Percentiles rank a stretch among this genome's conserved stretches.
Evolutionary conservation across 2,797 vertebrate genomes (phyloP).

Genomic region (Thaleichthys pacificus): DNA sequence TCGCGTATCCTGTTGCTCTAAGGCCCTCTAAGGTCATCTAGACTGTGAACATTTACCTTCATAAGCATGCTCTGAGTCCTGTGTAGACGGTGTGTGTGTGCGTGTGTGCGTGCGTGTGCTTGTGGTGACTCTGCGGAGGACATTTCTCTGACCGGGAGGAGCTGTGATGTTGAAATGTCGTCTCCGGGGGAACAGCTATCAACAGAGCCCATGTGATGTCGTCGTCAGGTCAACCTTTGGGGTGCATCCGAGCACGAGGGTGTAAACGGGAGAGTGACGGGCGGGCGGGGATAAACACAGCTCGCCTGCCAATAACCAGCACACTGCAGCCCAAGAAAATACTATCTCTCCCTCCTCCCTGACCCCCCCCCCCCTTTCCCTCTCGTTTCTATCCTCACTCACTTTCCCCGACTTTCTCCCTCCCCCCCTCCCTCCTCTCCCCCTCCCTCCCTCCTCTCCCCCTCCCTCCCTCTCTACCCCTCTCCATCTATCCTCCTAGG

Average conservation of each 20-base stretch:
- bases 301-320: neutral
- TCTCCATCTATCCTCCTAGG: neutral
- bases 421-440: slow-evolving; percentile 7
- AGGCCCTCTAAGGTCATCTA: slow-evolving; percentile 26
- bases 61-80: neutral
- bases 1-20: no score
- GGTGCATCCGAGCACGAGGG: neutral
- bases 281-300: neutral
- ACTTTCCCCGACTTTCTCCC: slow-evolving; percentile 4
- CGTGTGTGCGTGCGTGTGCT: neutral
- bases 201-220: neutral
- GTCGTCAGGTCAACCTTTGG: neutral
- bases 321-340: neutral
- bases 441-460: slow-evolving; percentile 19
- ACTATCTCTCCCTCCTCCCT: neutral
- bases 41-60: neutral
- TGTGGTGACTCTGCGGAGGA: neutral
- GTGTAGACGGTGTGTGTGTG: neutral
- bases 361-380: neutral
- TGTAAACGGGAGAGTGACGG: neutral
- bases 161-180: neutral
- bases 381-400: neutral
- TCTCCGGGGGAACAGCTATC: neutral
- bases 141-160: neutral
- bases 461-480: neutral